These are phyloP conservation scores for Uromys caudimaculatus DNA, from an alignment of 2,797 vertebrate species.

Conservation along the genomic window DNA sequence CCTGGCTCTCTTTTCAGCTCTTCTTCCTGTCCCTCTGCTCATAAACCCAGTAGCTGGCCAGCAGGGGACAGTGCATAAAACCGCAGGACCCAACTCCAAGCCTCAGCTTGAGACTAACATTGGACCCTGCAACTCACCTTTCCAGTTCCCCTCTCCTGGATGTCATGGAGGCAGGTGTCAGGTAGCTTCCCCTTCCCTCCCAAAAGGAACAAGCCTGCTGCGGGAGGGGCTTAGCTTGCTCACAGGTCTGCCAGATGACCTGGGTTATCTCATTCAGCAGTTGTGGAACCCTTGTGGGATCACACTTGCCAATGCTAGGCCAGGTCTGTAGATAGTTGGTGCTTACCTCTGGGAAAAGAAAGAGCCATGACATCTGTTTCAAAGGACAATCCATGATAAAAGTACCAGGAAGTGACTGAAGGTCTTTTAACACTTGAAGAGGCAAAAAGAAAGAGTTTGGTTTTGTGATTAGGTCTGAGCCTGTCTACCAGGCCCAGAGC, in stretches of 20 bases:
- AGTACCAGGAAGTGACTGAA: no score
- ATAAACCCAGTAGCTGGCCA: background rate
- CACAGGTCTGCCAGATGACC: background rate
- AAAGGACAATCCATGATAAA: background rate
- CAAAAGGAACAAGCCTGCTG: background rate
- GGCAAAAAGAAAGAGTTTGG: background rate
- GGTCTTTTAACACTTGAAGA: background rate
- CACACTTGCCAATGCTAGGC: accelerated
- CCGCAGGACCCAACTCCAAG: background rate
- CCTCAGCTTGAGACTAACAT: background rate
- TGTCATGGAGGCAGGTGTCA: background rate
- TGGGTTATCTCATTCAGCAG: background rate
- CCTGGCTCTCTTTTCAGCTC: background rate
- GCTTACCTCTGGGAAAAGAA: background rate
- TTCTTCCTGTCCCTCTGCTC: background rate
- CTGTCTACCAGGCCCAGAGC: background rate
- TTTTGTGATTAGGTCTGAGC: background rate
- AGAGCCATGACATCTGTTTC: background rate
- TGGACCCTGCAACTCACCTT: no score
- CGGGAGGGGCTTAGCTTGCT: no score
- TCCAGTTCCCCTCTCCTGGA: background rate
- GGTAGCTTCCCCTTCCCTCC: background rate
- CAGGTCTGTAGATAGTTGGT: background rate
- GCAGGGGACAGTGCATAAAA: background rate
- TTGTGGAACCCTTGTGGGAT: background rate